Conservation (phyloP, 2,888 invertebrate species). For the Ernsta delagoae region DNA sequence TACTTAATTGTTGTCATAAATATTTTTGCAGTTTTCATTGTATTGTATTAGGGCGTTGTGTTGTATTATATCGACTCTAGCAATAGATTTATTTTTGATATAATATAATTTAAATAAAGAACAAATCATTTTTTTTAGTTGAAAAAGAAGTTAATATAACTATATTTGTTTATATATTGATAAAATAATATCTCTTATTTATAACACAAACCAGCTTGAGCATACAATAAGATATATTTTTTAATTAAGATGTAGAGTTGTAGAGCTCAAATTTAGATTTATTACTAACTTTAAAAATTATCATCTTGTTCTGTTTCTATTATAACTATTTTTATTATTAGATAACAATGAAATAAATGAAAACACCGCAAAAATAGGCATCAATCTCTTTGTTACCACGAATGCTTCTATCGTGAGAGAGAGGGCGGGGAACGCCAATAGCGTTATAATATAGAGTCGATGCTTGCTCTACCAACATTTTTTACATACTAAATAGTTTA, state of each 20-base stretch:
- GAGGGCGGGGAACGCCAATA: slow-evolving; percentile 2
- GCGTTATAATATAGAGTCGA: background rate
- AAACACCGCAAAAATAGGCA: background rate
- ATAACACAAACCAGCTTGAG: no score
- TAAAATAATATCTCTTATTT: no score
- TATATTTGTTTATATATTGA: no score
- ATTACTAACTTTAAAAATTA: background rate
- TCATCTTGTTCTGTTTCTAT: background rate
- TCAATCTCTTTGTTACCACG: slow-evolving; percentile 5
- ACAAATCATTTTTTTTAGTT: no score
- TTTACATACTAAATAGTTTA: no score
- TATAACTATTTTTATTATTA: background rate
- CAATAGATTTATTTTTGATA: no score
- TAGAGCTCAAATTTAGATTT: background rate
- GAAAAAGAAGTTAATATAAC: no score
- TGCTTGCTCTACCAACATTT: background rate
- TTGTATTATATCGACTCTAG: no score
- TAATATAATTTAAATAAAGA: no score
- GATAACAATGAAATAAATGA: background rate
- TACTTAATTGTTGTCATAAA: slow-evolving; percentile 26
- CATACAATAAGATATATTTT: no score
- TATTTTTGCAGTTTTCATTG: background rate
- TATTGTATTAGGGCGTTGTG: no score
- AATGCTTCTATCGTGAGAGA: background rate
- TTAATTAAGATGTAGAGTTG: background rate